These are phyloP conservation scores for Nomada lathburiana DNA, from an alignment of 2,888 invertebrate species.

Conservation along the genomic window DNA sequence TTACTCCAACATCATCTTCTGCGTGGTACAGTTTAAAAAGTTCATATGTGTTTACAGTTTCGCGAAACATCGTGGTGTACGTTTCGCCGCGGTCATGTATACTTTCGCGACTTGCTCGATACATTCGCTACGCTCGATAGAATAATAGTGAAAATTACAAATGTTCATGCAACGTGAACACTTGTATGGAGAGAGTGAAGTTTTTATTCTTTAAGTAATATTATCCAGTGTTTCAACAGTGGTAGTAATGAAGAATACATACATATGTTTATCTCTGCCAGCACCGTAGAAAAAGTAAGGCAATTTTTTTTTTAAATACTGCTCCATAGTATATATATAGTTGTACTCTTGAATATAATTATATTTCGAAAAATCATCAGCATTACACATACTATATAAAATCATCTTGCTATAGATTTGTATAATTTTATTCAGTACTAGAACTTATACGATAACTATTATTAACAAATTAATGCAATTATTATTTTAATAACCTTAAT, in stretches of 20 bases:
- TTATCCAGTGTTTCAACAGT: slow-evolving; percentile 19
- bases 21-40: slow-evolving; percentile 58
- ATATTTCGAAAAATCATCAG: background rate
- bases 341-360: background rate
- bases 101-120: slow-evolving; percentile 2
- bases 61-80: slow-evolving; percentile 43
- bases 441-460: background rate
- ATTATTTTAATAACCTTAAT: background rate
- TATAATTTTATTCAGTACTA: background rate
- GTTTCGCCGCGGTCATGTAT: slow-evolving; percentile 30
- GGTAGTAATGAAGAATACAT: slow-evolving; percentile 44
- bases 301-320: slow-evolving; percentile 32
- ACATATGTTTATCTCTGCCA: slow-evolving; percentile 44
- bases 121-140: background rate
- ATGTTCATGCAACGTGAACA: slow-evolving; percentile 28
- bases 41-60: slow-evolving; percentile 65
- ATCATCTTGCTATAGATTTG: background rate
- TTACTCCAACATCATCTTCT: slow-evolving; percentile 47
- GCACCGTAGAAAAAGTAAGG: slow-evolving; percentile 44
- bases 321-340: background rate
- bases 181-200: slow-evolving; percentile 32
- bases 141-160: slow-evolving; percentile 24
- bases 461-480: background rate
- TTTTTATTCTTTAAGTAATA: slow-evolving; percentile 35
- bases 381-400: background rate